Evolutionary conservation across 2,113 vertebrate genomes (phyloP).

Genomic region (Canis aureus): DNA sequence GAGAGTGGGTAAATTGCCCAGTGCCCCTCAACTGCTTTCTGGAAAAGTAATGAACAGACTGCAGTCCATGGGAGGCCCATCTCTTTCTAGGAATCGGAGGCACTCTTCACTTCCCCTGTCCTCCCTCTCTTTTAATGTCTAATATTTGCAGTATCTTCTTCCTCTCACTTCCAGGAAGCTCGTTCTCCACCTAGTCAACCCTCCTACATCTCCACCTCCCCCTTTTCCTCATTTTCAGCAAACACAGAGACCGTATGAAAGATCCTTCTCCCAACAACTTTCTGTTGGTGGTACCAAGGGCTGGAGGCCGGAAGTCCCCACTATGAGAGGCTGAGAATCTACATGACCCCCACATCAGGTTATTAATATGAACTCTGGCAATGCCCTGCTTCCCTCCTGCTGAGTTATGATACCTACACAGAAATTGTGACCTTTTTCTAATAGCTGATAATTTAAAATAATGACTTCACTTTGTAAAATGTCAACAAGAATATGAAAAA

Average conservation of each 20-base stretch:
- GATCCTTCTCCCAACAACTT: not conserved
- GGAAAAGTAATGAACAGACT: not conserved
- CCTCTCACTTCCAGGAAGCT: not conserved
- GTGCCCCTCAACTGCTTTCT: not conserved
- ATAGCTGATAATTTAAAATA: not conserved
- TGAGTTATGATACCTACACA: not conserved
- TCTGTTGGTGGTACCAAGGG: not conserved
- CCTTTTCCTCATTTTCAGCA: not conserved
- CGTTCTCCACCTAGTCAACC: not conserved
- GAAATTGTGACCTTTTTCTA: not conserved
- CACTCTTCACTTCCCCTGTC: not conserved
- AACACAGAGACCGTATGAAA: not conserved
- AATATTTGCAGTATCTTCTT: not conserved
- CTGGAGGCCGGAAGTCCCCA: not conserved
- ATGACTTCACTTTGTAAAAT: conserved; percentile 8
- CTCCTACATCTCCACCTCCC: not conserved
- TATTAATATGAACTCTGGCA: not conserved
- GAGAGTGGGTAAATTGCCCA: not conserved
- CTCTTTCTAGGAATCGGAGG: not conserved
- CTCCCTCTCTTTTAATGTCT: not conserved
- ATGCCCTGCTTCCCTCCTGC: not conserved
- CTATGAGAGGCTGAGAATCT: not conserved
- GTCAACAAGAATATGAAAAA: not conserved
- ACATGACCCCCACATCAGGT: not conserved
- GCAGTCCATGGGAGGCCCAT: not conserved